Conservation (phyloP, 2,888 invertebrate species). For the Melanargia galathea region DNA sequence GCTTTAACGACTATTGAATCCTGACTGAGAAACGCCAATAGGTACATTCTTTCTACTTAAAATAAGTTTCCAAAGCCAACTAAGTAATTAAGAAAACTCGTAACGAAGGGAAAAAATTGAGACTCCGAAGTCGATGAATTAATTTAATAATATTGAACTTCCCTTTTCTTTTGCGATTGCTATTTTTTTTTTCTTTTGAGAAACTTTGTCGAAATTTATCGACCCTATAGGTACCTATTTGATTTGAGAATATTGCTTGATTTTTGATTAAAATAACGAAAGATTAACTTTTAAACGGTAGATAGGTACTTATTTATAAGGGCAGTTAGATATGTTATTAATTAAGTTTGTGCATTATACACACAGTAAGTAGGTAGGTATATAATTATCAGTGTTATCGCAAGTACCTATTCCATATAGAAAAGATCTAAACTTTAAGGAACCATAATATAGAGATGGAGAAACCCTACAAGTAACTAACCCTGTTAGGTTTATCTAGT, state of each 20-base stretch:
- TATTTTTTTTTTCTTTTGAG: slow-evolving; percentile 42
- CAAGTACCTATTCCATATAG: too few relatives aligned
- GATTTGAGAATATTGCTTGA: neutral
- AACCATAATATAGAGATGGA: too few relatives aligned
- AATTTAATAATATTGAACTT: slow-evolving; percentile 57
- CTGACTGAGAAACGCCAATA: slow-evolving; percentile 37
- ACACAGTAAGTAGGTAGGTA: too few relatives aligned
- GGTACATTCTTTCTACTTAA: slow-evolving; percentile 35
- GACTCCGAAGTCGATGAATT: slow-evolving; percentile 61
- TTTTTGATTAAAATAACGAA: neutral
- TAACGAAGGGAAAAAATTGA: slow-evolving; percentile 44
- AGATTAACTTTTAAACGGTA: neutral
- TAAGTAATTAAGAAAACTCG: slow-evolving; percentile 52
- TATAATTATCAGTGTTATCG: too few relatives aligned
- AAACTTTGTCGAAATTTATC: slow-evolving; percentile 3
- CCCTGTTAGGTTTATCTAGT: too few relatives aligned
- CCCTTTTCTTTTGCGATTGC: slow-evolving; percentile 26
- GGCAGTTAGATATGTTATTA: too few relatives aligned
- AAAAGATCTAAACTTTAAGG: too few relatives aligned
- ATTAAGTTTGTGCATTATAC: too few relatives aligned
- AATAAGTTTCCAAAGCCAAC: slow-evolving; percentile 38
- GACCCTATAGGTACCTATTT: slow-evolving; percentile 5
- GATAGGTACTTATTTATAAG: too few relatives aligned
- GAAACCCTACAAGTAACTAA: too few relatives aligned
- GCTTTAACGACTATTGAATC: slow-evolving; percentile 36